phyloP scores from a whole-genome alignment of 2,797 vertebrate genomes.

The Chaetodon trifasciatus region DNA sequence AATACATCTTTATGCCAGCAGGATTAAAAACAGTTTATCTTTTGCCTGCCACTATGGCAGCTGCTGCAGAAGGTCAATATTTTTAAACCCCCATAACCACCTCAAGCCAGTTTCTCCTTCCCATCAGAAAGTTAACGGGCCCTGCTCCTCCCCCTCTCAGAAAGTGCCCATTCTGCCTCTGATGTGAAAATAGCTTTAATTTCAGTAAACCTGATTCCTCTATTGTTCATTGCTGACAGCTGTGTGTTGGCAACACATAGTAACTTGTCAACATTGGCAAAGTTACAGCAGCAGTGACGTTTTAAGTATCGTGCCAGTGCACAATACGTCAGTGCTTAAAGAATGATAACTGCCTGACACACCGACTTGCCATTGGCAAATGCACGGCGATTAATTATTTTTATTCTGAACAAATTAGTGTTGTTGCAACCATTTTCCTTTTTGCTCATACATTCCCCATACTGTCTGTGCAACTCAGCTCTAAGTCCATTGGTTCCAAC shows the following conservation, averaged over 20 bases:
- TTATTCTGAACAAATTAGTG: neutral
- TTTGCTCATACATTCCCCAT: neutral
- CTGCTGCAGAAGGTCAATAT: neutral
- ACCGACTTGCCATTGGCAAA: neutral
- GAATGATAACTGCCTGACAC: neutral
- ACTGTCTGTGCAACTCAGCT: neutral
- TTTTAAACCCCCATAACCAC: neutral
- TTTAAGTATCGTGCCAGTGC: neutral
- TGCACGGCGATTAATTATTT: neutral
- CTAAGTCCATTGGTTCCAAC: neutral
- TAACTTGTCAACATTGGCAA: constrained; percentile 17
- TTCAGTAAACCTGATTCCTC: neutral
- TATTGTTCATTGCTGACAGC: constrained; percentile 3
- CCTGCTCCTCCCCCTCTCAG: neutral
- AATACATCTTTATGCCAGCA: neutral
- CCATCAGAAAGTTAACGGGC: neutral
- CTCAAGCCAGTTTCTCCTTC: too few species aligned
- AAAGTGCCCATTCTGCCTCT: neutral
- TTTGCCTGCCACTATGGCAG: neutral
- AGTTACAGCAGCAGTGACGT: neutral
- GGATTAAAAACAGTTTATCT: neutral
- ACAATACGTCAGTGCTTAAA: neutral
- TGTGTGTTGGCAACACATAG: constrained; percentile 5
- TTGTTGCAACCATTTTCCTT: neutral
- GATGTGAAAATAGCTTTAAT: neutral